Evolutionary conservation across 2,888 invertebrate species (phyloP), one percentile per base, ranked within the genome.

Genomic region (Aspidiotus rigidus): DNA sequence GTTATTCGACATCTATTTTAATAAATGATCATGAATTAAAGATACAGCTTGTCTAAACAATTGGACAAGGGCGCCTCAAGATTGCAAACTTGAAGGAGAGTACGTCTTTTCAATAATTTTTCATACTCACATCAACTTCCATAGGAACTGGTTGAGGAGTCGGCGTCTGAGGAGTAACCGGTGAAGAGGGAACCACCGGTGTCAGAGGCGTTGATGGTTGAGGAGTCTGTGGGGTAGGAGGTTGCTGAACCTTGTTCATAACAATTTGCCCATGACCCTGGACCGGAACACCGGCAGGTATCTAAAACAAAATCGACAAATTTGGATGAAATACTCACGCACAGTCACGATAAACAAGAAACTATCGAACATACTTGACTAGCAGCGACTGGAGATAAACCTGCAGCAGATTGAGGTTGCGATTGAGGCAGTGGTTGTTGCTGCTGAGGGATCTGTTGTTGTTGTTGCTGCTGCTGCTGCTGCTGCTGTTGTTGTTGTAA

Each of bases 351-450:
- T 53, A 53, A 28, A 28, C 28, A 28, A 28, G 28, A 28, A 28
- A 3, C 28, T 28, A 70, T 64, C 16, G 56, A 57, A 28, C 49
- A 44, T 11, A n/a, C 63, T 39, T 28, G 13, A 42, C 56, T 70
- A 39, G 56, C 10, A 6, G 59, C 5, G 28, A 28, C 28, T 28
- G 28, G 28, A 28, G 28, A 28, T 28, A 28, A 5, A 28, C 28
- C 28, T 28, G 28, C 28, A 28, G 28, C 28, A 28, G 28, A 28
- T 76, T 83, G 80, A 75, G 84, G 75, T 72, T 84, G 85, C 1
- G 84, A 81, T 76, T 75, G 84, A 75, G 76, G 71, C 76, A 77
- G 70, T 75, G 75, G 55, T 60, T 73, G 73, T 70, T 74, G 74
- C 54, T 72, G 70, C 71, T 73, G 73, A 42, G 69, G 72, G 59